These are phyloP conservation scores for Percopsis transmontana DNA, from an alignment of 2,113 vertebrate species.

Conservation along the genomic window DNA sequence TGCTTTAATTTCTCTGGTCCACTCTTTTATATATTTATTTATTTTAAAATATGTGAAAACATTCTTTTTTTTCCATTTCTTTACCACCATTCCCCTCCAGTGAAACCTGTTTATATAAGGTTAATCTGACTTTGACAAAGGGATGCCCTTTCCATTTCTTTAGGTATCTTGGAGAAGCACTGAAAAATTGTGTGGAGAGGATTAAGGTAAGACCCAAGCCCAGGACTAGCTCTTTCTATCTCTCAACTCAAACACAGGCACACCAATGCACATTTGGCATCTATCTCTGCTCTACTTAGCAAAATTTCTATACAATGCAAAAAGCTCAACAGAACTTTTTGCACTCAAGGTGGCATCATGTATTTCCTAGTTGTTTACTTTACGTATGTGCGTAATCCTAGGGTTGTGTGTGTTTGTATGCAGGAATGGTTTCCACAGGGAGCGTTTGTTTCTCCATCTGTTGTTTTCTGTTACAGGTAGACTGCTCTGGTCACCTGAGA, in stretches of 20 bases:
- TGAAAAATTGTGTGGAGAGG: constrained; percentile 68
- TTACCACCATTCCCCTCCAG: constrained; percentile 30
- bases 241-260: constrained; percentile 44
- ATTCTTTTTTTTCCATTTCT: constrained; percentile 1
- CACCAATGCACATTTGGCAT: constrained; percentile 36
- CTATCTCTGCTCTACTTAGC: constrained; percentile 40
- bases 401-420: constrained; percentile 1
- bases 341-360: neutral
- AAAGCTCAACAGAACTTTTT: constrained; percentile 46
- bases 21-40: constrained; percentile 49
- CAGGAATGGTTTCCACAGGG: constrained; percentile 19
- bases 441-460: constrained; percentile 42
- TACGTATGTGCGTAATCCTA: neutral
- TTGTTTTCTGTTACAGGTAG: constrained; percentile 38
- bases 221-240: constrained; percentile 58
- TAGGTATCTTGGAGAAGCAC: constrained; percentile 51
- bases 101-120: constrained; percentile 69
- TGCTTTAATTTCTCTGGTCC: constrained; percentile 40
- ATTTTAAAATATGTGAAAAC: constrained; percentile 16
- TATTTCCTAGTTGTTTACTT: constrained; percentile 1
- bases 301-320: constrained; percentile 23
- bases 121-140: constrained; percentile 70
- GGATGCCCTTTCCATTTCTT: constrained; percentile 58
- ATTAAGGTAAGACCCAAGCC: constrained; percentile 72
- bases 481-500: constrained; percentile 20